Base-by-base conservation (phyloP, 1,140 invertebrate species). In the Drosophila cardini region DNA sequence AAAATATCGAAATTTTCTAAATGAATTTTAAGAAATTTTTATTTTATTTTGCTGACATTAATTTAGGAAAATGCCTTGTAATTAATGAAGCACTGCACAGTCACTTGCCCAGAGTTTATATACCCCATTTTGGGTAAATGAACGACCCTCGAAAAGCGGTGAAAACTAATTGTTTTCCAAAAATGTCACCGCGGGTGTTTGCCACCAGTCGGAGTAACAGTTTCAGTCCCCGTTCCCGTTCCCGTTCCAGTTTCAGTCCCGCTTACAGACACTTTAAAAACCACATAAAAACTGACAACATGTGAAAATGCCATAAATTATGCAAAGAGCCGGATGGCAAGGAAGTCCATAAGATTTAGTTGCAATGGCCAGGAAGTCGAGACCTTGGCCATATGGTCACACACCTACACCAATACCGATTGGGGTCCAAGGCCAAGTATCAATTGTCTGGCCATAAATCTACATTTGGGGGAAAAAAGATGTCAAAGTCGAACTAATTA, bases 271-370 rank as follows among this genome's bases (percentile, higher is more conserved):
- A 84, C 84, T 87, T 80, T 89, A 45, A 75, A 89, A 90, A 90
- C 86, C 86, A 90, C 86, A 90, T 90, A 86, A 90, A 26, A 91
- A 90, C 15, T 79, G 89, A 82, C 89, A 91, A 80, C 89, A 90
- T 90, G 89, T 89, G 89, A 84, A 80, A 89, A 85, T 69, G 78
- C 70, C 80, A 90, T 90, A 91, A 90, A 90, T 90, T 85, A 84
- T 10, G n/a, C 46, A 70, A 60, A 45, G 58, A 83, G 71, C 50
- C 10, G 30, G 1, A 26, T 26, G 21, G 36, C 34, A 42, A 65
- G 69, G 69, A 72, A 65, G 74, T 58, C 55, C 45, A 63, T 65
- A 78, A 80, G 68, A 85, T 77, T 85, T 77, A 77, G 81, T 38
- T 56, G 63, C 45, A 18, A 32, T 55, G 70, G 70, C 62, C 69